These are phyloP conservation scores for Philotrypesis tridentata DNA, from an alignment of 1,140 invertebrate species.

Conservation along the genomic window DNA sequence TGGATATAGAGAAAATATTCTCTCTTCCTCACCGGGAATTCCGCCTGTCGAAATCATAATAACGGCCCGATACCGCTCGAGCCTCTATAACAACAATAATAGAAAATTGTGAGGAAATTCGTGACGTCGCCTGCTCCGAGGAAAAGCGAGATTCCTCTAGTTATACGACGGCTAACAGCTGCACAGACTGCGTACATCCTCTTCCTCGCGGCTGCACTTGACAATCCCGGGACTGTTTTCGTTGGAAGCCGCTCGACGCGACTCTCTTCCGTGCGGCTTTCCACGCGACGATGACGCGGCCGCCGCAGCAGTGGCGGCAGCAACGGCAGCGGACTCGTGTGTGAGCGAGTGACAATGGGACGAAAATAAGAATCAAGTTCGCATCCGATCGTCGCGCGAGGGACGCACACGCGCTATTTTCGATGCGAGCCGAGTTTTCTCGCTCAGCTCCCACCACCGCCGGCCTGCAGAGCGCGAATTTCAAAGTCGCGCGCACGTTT, in stretches of 20 bases:
- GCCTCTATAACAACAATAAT: too few species aligned
- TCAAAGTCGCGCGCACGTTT: constrained; percentile 6
- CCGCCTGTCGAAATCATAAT: too few species aligned
- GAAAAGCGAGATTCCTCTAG: not conserved
- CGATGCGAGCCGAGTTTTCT: constrained; percentile 22
- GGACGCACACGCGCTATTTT: constrained; percentile 45
- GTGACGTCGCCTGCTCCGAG: too few species aligned
- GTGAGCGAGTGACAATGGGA: constrained; percentile 44
- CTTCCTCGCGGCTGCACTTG: not conserved
- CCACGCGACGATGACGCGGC: not conserved
- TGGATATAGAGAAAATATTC: too few species aligned
- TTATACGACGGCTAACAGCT: too few species aligned
- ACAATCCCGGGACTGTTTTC: not conserved
- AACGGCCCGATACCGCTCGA: too few species aligned
- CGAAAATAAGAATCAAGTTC: constrained; percentile 52
- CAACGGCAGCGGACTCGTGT: not conserved
- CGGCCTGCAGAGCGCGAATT: constrained; percentile 37
- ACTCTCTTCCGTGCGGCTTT: not conserved
- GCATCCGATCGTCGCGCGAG: constrained; percentile 26
- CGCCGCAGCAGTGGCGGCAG: not conserved
- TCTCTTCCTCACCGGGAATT: too few species aligned
- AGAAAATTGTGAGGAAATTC: too few species aligned
- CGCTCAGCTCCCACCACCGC: constrained; percentile 6
- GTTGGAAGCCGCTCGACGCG: not conserved
- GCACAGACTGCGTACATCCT: not conserved